These are phyloP conservation scores for Brachyistius frenatus DNA, from an alignment of 2,113 vertebrate species.

Conservation along the genomic window DNA sequence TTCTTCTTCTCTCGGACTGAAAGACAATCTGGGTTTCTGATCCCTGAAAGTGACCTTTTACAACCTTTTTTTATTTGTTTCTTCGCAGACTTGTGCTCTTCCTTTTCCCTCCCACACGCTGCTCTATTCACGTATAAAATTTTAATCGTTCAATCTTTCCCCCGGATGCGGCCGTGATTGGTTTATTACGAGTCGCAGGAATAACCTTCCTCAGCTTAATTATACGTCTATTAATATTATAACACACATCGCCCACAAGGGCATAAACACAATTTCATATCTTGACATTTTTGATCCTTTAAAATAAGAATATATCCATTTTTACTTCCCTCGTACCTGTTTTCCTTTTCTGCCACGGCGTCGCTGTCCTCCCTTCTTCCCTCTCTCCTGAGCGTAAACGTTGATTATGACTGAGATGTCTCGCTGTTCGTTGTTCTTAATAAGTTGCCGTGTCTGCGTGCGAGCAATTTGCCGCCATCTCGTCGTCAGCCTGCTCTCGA, in stretches of 20 bases:
- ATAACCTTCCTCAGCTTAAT: constrained; percentile 1
- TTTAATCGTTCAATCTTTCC: constrained; percentile 47
- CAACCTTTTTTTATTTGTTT: not conserved
- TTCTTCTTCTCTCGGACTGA: too few species aligned
- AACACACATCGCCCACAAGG: not conserved
- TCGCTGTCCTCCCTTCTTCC: not conserved
- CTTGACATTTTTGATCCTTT: too few species aligned
- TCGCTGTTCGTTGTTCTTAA: constrained; percentile 45
- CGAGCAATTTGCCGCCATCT: constrained; percentile 17
- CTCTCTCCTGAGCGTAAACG: not conserved
- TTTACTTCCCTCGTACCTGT: not conserved
- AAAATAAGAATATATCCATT: too few species aligned
- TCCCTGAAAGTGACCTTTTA: not conserved
- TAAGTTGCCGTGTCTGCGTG: not conserved
- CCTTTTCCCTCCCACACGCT: not conserved
- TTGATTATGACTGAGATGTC: constrained; percentile 42
- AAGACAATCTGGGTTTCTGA: not conserved
- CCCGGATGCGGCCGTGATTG: constrained; percentile 25
- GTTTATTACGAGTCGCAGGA: constrained; percentile 12
- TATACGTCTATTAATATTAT: constrained; percentile 22
- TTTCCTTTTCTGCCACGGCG: not conserved
- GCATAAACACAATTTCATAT: not conserved
- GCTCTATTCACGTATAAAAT: constrained; percentile 36
- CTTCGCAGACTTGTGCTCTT: not conserved
- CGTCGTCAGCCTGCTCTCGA: constrained; percentile 56